Evolutionary conservation across 2,113 vertebrate species (phyloP), one percentile per base, ranked within the genome.

Genomic region (Dendrocopos noguchii): DNA sequence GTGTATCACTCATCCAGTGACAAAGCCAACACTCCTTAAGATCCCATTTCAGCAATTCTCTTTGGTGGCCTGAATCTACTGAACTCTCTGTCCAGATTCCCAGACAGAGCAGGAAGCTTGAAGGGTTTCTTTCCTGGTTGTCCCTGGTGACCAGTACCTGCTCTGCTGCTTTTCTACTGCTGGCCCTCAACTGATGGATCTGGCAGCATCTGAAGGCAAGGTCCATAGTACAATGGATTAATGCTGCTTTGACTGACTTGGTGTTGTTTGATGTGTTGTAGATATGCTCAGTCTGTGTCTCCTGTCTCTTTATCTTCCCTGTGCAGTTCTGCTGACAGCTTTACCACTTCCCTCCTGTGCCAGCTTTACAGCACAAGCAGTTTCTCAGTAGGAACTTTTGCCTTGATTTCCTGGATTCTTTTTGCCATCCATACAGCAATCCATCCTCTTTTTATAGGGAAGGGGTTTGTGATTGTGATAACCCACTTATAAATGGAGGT

Each of bases 141-240:
- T 80, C 52, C 25, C 72, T 87, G 12, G 47, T 29, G 29, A 28
- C 52, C 77, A 72, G n/a, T 17, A 34, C 63, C 63, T 78, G 46
- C 66, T 80, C 12, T 2, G 29, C 36, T 75, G 66, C 76, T 90
- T 64, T 57, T 57, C 71, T 81, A 15, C 61, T 0, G 0, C 78
- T 85, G 79, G 75, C 80, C 66, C 56, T 86, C 6, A 7, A 8
- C 75, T 63, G 84, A 94, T 31, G 65, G 75, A 90, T 91, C 88
- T 89, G 91, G 86, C 88, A 91, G 90, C 65, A 74, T 34, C 63
- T 0, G 2, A 89, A 76, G 60, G 66, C 61, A 85, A 92, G 87
- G 91, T 94, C 93, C 95, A 93, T 88, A 94, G 93, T 87, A 75
- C 80, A 63, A 76, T 67, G 75, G 92, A 94, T 95, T 95, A 92